Evolutionary conservation across 2,113 vertebrate genomes (phyloP), one percentile per base, ranked within the genome.

Genomic region (Anas platyrhynchos): DNA sequence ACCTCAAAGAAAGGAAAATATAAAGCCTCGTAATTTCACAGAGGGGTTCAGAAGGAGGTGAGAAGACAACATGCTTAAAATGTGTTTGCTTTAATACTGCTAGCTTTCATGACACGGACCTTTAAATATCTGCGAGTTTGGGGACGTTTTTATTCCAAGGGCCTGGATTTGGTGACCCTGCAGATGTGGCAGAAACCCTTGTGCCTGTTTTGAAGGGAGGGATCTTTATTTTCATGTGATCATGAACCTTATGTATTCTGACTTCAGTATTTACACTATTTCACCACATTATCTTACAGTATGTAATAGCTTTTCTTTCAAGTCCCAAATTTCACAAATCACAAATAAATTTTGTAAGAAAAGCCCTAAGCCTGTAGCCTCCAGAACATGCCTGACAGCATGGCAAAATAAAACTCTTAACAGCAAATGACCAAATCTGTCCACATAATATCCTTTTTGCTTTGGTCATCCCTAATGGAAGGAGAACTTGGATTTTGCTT

Each of bases 1-100:
- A 55, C 44, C 76, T 74, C 67, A 74, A 83, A 80, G 72, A 92
- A 82, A 85, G 50, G 59, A 80, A 95, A 89, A 77, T n/a, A 27
- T 4, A 76, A 61, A 95, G 11, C 29, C 31, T 94, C 15, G 17
- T 87, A 78, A 72, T 66, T 52, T 91, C 89, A 79, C 88, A 91
- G 67, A 83, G 52, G 16, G 8, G 5, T 82, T 95, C 77, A 91
- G 84, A 82, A 77, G 69, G 52, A 91, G 63, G 41, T 91, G 89
- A 91, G 82, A 89, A 62, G 36, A 25, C 78, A 93, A 55, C 22
- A 29, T 76, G 9, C 62, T 69, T 76, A 72, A 87, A 89, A 93
- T 86, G 43, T 78, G 25, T 86, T 93, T 86, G 59, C 78, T 89
- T 89, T 82, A 84, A 75, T 86, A 59, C 83, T 32, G 8, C 41